Conservation (phyloP, 2,113 vertebrate genomes). For the Spheniscus mendiculus region DNA sequence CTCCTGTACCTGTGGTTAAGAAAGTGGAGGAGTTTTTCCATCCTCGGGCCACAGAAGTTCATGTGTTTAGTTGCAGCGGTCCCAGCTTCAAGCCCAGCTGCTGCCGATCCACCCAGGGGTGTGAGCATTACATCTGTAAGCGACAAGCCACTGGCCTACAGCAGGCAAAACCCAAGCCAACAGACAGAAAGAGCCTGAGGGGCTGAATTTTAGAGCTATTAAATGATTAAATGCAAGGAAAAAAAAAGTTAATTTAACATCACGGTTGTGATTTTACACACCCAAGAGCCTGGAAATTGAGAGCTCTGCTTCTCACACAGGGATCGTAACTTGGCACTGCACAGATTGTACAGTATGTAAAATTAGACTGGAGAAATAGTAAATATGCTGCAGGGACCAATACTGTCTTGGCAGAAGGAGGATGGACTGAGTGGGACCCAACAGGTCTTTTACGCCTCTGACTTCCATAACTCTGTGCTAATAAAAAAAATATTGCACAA, state of each 20-base stretch:
- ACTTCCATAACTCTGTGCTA: conserved; percentile 54
- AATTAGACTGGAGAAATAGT: conserved; percentile 59
- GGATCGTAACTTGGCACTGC: conserved; percentile 61
- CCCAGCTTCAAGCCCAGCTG: conserved; percentile 43
- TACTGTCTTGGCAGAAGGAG: conserved; percentile 69
- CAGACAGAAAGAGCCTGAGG: conserved; percentile 55
- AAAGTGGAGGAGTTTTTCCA: neutral
- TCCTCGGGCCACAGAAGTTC: neutral
- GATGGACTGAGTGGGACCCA: conserved; percentile 68
- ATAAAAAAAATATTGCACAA: conserved; percentile 11
- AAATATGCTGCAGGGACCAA: conserved; percentile 64
- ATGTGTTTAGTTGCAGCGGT: neutral
- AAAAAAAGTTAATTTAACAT: conserved; percentile 60
- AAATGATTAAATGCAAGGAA: conserved; percentile 60
- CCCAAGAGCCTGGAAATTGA: conserved; percentile 67
- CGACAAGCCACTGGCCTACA: conserved; percentile 57
- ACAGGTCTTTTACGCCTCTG: conserved; percentile 62
- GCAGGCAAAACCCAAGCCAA: conserved; percentile 54
- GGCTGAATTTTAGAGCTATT: conserved; percentile 72
- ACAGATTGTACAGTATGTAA: conserved; percentile 66
- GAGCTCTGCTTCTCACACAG: conserved; percentile 50
- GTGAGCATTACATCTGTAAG: conserved; percentile 26
- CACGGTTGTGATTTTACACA: conserved; percentile 67
- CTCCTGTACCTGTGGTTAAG: neutral
- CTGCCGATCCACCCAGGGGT: conserved; percentile 22